A percentile compares a stretch with the other conserved stretches of the same genome.
Conservation (phyloP, 2,113 vertebrate species). For the Notothenia coriiceps region DNA sequence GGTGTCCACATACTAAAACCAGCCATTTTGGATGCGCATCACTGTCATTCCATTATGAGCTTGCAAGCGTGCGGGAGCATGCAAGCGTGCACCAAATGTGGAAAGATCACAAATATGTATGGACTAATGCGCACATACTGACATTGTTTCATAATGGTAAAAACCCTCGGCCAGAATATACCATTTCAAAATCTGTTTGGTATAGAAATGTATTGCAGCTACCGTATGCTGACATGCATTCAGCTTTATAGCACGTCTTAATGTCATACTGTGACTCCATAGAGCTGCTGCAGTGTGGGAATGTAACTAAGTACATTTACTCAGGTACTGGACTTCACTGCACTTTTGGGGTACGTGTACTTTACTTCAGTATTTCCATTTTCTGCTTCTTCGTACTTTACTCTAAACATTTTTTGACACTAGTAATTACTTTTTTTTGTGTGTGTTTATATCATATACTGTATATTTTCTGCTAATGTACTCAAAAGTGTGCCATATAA, state of each 20-base stretch:
- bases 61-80: conserved; percentile 28
- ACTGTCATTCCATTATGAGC: conserved; percentile 61
- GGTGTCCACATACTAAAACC: conserved; percentile 63
- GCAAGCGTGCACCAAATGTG: conserved; percentile 37
- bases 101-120: conserved; percentile 49
- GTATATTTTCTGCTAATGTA: too few relatives aligned
- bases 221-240: conserved; percentile 13
- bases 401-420: too few relatives aligned
- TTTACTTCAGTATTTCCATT: too few relatives aligned
- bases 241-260: background rate
- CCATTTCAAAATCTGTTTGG: conserved; percentile 33
- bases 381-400: too few relatives aligned
- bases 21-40: conserved; percentile 62
- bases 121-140: conserved; percentile 37
- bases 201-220: conserved; percentile 26
- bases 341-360: too few relatives aligned
- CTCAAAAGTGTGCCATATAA: too few relatives aligned
- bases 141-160: conserved; percentile 34
- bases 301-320: too few relatives aligned
- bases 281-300: conserved; percentile 26
- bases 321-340: too few relatives aligned
- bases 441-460: too few relatives aligned
- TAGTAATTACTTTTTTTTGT: too few relatives aligned
- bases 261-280: conserved; percentile 18
- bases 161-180: conserved; percentile 4